Evolutionary conservation across 2,113 vertebrate species (phyloP).

Genomic region (Riparia riparia): DNA sequence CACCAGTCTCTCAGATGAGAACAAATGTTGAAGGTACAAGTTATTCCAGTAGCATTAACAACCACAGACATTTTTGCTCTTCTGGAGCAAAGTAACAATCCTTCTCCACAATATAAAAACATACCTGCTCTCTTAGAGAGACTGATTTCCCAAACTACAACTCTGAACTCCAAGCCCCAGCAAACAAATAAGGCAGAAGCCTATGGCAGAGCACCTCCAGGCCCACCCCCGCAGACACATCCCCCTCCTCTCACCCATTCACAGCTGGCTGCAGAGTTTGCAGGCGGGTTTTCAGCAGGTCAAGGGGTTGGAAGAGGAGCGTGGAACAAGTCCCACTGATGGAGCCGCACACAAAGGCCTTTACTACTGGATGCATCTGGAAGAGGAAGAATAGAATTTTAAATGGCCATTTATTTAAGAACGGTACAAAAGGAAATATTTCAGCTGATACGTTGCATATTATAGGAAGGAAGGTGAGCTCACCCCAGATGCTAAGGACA

Average conservation of each 20-base stretch:
- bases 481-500: neutral
- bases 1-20: neutral
- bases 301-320: constrained; percentile 94
- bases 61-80: neutral
- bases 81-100: neutral
- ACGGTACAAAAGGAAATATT: neutral
- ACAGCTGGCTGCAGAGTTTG: constrained; percentile 82
- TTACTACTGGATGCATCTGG: constrained; percentile 88
- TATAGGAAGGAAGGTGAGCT: neutral
- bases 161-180: neutral
- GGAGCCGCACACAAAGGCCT: constrained; percentile 94
- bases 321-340: constrained; percentile 95
- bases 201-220: neutral
- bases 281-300: constrained; percentile 93
- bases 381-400: neutral
- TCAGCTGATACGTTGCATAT: accelerated
- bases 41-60: neutral
- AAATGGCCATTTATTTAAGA: neutral
- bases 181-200: neutral
- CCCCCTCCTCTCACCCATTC: constrained; percentile 47
- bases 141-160: neutral
- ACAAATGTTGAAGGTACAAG: neutral
- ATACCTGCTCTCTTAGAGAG: neutral
- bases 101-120: neutral
- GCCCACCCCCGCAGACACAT: accelerated